Conservation (phyloP, 2,888 invertebrate species). For the Epinotia bilunana region DNA sequence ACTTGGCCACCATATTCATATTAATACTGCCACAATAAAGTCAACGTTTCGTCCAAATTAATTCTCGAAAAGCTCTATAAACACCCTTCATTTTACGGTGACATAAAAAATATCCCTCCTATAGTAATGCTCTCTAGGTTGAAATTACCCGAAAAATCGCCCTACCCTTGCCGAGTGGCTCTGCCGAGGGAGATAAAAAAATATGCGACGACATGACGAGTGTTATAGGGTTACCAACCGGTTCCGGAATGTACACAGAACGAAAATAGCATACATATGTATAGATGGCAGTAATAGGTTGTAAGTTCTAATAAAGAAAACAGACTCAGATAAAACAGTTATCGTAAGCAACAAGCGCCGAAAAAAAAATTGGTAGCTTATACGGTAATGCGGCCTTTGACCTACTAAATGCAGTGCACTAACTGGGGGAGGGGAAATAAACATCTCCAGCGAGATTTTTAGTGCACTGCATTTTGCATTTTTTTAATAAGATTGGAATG, state of each 20-base stretch:
- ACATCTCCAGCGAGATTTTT: too few relatives aligned
- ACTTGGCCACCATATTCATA: constrained; percentile 24
- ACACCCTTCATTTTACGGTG: constrained; percentile 38
- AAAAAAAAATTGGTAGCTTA: too few relatives aligned
- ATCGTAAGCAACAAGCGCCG: too few relatives aligned
- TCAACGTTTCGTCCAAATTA: constrained; percentile 36
- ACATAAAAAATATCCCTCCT: constrained; percentile 56
- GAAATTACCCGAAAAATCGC: constrained; percentile 64
- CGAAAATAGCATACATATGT: neutral
- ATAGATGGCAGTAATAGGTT: too few relatives aligned
- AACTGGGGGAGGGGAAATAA: too few relatives aligned
- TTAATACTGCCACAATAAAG: constrained; percentile 32
- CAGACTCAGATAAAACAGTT: too few relatives aligned
- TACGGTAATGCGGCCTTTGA: too few relatives aligned
- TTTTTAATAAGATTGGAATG: too few relatives aligned
- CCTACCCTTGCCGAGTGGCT: constrained; percentile 56
- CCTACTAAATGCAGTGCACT: too few relatives aligned
- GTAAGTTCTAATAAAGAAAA: too few relatives aligned
- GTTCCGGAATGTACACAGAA: neutral
- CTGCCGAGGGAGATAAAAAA: constrained; percentile 66
- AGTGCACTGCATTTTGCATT: too few relatives aligned
- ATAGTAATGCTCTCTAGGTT: constrained; percentile 56
- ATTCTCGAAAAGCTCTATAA: constrained; percentile 33
- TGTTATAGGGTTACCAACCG: constrained; percentile 10
- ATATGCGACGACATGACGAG: constrained; percentile 65